Evolutionary conservation across 2,797 vertebrate species (phyloP).

Genomic region (Selene dorsalis): DNA sequence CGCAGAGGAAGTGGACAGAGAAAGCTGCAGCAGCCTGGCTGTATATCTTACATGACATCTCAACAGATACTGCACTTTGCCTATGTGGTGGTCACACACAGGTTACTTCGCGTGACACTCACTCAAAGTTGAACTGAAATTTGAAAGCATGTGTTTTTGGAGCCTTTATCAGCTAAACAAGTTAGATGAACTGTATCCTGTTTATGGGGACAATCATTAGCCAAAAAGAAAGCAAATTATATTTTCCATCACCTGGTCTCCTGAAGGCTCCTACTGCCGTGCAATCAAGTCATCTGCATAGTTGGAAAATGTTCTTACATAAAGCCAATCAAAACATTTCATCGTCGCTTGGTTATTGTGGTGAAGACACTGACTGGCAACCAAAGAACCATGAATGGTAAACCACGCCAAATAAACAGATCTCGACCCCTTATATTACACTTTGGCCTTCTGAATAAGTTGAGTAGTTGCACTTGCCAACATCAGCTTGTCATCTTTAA

Average conservation of each 20-base stretch:
- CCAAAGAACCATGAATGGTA: not conserved
- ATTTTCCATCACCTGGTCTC: not conserved
- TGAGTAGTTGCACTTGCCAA: not conserved
- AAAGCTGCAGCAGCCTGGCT: constrained; percentile 35
- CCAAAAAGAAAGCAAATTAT: not conserved
- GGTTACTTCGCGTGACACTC: constrained; percentile 10
- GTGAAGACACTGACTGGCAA: not conserved
- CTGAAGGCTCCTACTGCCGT: too few relatives aligned
- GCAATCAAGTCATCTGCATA: not conserved
- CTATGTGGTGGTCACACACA: not conserved
- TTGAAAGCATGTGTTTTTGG: not conserved
- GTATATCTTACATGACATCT: constrained; percentile 44
- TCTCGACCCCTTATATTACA: not conserved
- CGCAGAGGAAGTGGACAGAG: constrained; percentile 57
- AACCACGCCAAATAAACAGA: not conserved
- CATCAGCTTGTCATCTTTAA: not conserved
- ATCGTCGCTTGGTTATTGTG: not conserved
- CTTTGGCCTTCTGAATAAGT: not conserved
- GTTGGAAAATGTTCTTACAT: not conserved
- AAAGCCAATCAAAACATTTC: not conserved
- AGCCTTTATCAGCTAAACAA: not conserved
- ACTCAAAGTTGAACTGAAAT: not conserved
- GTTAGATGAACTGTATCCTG: not conserved
- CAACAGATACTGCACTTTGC: constrained; percentile 35
- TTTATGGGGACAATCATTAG: not conserved